These are phyloP conservation scores for Pseudotriccus pelzelni DNA, from an alignment of 2,797 vertebrate genomes.

Conservation along the genomic window DNA sequence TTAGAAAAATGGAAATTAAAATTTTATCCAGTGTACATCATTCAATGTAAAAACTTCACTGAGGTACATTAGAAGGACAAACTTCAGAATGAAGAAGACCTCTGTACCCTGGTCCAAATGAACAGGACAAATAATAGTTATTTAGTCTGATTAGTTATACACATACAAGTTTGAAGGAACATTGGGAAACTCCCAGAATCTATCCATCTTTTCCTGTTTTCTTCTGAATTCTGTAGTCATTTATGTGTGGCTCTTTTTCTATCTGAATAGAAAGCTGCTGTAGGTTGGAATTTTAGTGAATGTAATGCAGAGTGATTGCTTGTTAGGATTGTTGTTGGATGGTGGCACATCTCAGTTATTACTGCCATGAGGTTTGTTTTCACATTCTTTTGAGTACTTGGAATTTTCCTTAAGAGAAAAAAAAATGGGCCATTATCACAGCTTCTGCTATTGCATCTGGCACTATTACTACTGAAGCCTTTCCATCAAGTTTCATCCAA, in stretches of 20 bases:
- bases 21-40: not conserved
- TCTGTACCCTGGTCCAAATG: not conserved
- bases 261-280: not conserved
- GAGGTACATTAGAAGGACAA: not conserved
- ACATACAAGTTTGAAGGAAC: not conserved
- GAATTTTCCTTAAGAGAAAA: slow-evolving; percentile 19
- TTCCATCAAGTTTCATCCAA: not conserved
- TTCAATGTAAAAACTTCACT: not conserved
- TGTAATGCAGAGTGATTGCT: not conserved
- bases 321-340: not conserved
- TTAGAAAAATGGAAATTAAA: not conserved
- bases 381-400: slow-evolving; percentile 17
- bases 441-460: slow-evolving; percentile 25
- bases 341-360: slow-evolving; percentile 8
- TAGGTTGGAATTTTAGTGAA: not conserved
- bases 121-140: not conserved
- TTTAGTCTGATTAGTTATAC: not conserved
- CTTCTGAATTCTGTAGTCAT: not conserved
- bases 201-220: not conserved
- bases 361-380: slow-evolving; percentile 10
- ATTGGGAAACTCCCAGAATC: not conserved
- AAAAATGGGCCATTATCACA: not conserved
- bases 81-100: not conserved
- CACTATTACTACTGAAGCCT: not conserved
- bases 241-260: not conserved